Base-by-base conservation (phyloP, 2,113 vertebrate genomes). In the Ploceus nigricollis region DNA sequence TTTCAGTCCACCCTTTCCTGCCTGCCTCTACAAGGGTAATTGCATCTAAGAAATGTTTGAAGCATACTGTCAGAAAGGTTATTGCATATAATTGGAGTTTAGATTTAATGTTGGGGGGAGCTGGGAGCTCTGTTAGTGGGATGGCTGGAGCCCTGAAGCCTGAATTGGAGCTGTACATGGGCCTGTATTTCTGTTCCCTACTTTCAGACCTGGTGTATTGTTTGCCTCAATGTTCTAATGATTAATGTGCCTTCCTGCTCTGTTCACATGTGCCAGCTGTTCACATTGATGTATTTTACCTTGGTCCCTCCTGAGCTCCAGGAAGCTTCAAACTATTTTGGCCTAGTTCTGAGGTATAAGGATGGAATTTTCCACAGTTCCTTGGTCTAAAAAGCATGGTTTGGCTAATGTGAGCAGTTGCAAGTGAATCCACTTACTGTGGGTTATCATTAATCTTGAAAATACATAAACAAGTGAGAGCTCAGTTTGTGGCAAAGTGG, bases 61-160 rank as follows among this genome's bases (percentile, higher is more conserved):
- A 95, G 69, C 82, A 15, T 79, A 68, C 90, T 97, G 96, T 93
- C 95, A 87, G 94, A 92, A 93, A 57, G 95, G 85, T 93, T 94
- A 90, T 69, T 5, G 33, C 10, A 0, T 96, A 87, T 89, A 93
- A 97, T 79, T 93, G 90, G 84, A 92, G 84, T 97, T 96, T 95
- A 81, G 85, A 28, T 75, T 94, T 92, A 85, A 76, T 72, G 81
- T 4, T 35, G 66, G 27, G 53, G 85, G 64, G 48, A 58, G 44
- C 45, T 25, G 10, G 27, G 60, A 3, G 5, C 69, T 70, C 50
- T 56, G 33, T n/a, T 68, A 48, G 54, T 11, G 57, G 87, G 86
- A 65, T 28, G 61, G 64, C 92, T 90, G 56, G 71, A 93, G 82
- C 68, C 72, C 87, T 89, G 53, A 82, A 92, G 79, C 70, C 68